Base-by-base conservation (phyloP, 1,140 invertebrate genomes). In the Pararge aegeria region DNA sequence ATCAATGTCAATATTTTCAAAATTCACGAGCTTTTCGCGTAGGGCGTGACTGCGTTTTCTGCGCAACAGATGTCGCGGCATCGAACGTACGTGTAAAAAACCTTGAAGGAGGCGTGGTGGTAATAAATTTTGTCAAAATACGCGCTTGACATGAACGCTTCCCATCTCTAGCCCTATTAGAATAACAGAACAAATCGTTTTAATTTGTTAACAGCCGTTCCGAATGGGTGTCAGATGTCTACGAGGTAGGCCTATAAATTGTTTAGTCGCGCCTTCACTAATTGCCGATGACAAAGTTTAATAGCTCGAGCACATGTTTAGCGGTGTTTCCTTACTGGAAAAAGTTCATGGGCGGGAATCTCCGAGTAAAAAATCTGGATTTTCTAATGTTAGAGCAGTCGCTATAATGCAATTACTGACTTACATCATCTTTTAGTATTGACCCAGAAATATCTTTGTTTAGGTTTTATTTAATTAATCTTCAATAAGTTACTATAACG, bases 71-170 rank as follows among this genome's bases (percentile, higher is more conserved):
- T 89, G 86, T 82, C 75, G 64, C 61, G 61, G 74, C 80, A 79
- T 83, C 78, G 73, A 73, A 78, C 72, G 68, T 66, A 46, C 59
- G 62, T 60, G 38, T 66, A 76, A 81, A 88, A 86, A 88, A 79
- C 66, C 67, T 67, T 51, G 61, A 61, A 68, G 77, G 65, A 85
- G 89, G 89, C 89, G 89, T 89, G 89, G 84, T 80, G 57, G 78
- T 69, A 86, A 90, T 90, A 90, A 90, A 90, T 90, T 89, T 88
- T 83, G 80, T 87, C 83, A 89, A 89, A 90, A 88, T 90, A 89
- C 82, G 78, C 81, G 79, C 73, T 65, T 59, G 81, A 82, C 75
- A 46, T n/a, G 80, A 83, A 86, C 79, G 82, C 80, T 85, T 89
- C 87, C 86, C 84, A 85, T 84, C 68, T 70, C 68, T 70, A 64